Evolutionary conservation across 1,140 invertebrate genomes (phyloP), one percentile per base, ranked within the genome.

Genomic region (Drosophila novamexicana): DNA sequence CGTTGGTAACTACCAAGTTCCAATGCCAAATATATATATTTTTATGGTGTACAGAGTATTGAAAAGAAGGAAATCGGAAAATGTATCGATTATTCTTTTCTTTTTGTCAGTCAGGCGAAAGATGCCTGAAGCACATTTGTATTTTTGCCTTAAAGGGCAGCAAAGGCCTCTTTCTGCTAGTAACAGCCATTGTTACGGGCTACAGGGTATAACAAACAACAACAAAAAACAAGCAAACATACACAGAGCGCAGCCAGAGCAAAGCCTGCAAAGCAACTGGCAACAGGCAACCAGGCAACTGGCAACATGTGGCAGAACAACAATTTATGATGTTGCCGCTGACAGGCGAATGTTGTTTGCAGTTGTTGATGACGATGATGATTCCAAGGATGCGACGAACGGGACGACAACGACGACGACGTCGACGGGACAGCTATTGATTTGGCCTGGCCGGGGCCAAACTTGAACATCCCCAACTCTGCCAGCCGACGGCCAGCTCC

Each of bases 311-410:
- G 84, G 84, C 84, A 85, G 88, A 89, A 89, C 84, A 89, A 89
- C 84, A 89, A 89, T 89, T 89, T 89, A 89, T 89, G 84, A 88
- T 88, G 84, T 90, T 89, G 84, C 85, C 85, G 84, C 85, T 89
- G 84, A 89, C 84, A 89, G 81, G 84, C 84, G 81, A 89, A 89
- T 89, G 84, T 90, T 89, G 85, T 90, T 89, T 88, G 83, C 83
- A 89, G 84, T 88, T 88, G 83, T 84, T 89, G 84, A 90, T 89
- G 84, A 89, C 81, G 84, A 90, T 89, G 84, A 89, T 82, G 84
- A 89, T 89, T 89, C 85, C 85, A 90, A 89, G 84, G 84, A 89
- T 89, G 85, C 76, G 44, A 69, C 50, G 47, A 47, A 34, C 59
- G 47, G 49, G 49, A 79, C 71, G 70, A 76, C 62, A 1, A 22